Evolutionary conservation across 1,140 invertebrate genomes (phyloP).

Genomic region (Camponotus vicinus): DNA sequence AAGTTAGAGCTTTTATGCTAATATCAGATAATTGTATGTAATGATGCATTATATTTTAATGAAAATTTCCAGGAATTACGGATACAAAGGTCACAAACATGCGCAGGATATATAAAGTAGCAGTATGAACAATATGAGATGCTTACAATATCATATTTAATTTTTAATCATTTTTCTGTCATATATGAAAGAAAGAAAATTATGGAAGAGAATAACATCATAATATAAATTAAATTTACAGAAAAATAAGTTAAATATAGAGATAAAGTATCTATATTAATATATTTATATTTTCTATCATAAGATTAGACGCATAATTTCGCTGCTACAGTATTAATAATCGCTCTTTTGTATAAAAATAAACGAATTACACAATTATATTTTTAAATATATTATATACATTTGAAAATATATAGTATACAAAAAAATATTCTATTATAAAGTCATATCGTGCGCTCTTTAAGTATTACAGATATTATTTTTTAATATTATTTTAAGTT

Average conservation of each 20-base stretch:
- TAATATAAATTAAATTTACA: conserved; percentile 1
- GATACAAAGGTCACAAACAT: conserved; percentile 4
- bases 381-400: too few relatives aligned
- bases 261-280: background rate
- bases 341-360: too few relatives aligned
- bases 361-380: too few relatives aligned
- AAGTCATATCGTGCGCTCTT: background rate
- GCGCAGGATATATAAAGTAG: background rate
- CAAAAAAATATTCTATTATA: too few relatives aligned
- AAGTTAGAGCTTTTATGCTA: background rate
- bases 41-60: conserved; percentile 13
- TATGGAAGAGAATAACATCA: background rate
- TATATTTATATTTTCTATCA: background rate
- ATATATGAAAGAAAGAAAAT: too few relatives aligned
- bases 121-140: background rate
- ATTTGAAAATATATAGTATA: too few relatives aligned
- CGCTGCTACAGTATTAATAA: background rate
- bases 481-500: background rate
- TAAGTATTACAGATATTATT: background rate
- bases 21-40: conserved; percentile 17
- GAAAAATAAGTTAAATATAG: background rate
- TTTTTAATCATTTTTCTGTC: too few relatives aligned
- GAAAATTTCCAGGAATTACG: conserved; percentile 11
- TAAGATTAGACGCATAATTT: background rate
- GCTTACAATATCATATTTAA: background rate